A percentile compares a stretch with the other conserved stretches of the same genome.
Conservation (phyloP, 35 echinoderm and acorn worm genomes). For the Apostichopus parvimensis region DNA sequence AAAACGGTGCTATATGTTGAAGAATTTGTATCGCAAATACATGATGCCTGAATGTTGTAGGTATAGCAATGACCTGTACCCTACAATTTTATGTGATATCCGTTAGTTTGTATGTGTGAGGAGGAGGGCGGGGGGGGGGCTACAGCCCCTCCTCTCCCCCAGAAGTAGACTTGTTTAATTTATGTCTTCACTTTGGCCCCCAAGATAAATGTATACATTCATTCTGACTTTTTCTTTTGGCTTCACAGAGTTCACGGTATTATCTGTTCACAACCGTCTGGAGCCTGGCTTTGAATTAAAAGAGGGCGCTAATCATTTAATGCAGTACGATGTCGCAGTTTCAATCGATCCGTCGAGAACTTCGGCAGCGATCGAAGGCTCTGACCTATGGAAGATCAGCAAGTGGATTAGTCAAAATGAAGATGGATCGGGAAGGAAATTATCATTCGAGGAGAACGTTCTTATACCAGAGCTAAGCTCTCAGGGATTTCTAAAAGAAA, state of each 20-base stretch:
- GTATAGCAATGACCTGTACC: too few relatives aligned
- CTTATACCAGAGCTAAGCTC: constrained; percentile 32
- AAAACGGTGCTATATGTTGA: too few relatives aligned
- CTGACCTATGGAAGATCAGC: constrained; percentile 30
- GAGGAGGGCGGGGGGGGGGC: too few relatives aligned
- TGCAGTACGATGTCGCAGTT: constrained; percentile 17
- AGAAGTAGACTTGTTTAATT: too few relatives aligned
- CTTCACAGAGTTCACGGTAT: constrained; percentile 5
- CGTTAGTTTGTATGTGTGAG: too few relatives aligned
- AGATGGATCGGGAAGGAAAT: constrained; percentile 33
- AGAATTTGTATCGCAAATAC: too few relatives aligned
- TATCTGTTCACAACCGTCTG: constrained; percentile 22
- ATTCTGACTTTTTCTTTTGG: background rate
- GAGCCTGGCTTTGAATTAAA: constrained; percentile 45
- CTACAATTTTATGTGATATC: too few relatives aligned
- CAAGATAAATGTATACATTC: too few relatives aligned
- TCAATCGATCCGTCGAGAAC: constrained; percentile 13
- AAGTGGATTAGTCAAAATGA: constrained; percentile 46
- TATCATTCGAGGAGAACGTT: constrained; percentile 29
- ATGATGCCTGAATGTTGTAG: too few relatives aligned
- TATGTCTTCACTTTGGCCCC: too few relatives aligned
- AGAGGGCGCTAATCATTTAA: constrained; percentile 49
- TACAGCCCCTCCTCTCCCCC: too few relatives aligned
- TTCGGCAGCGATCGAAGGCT: background rate
- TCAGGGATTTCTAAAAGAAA: background rate